These are phyloP conservation scores for Scaptomyza cyrtandrae DNA, from an alignment of 2,888 invertebrate genomes.

Conservation along the genomic window DNA sequence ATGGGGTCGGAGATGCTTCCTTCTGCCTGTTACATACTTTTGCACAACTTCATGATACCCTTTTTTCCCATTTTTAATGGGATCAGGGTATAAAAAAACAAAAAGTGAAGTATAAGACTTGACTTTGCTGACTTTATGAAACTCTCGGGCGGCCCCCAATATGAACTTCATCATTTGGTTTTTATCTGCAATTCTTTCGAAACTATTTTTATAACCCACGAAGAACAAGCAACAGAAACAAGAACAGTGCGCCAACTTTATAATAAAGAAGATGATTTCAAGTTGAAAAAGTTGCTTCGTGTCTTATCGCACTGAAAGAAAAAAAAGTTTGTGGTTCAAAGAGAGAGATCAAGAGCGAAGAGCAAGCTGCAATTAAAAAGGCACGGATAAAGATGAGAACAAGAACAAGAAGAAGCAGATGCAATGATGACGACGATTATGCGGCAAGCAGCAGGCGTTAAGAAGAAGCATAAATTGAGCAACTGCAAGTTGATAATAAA, in stretches of 20 bases:
- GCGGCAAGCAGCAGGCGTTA: slow-evolving; percentile 2
- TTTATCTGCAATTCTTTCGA: slow-evolving; percentile 45
- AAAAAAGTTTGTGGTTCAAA: too few species aligned
- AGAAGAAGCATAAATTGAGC: slow-evolving; percentile 47
- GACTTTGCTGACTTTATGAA: slow-evolving; percentile 29
- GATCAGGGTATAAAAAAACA: too few species aligned
- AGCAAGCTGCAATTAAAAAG: slow-evolving; percentile 48
- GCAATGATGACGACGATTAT: slow-evolving; percentile 35
- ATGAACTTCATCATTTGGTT: slow-evolving; percentile 20
- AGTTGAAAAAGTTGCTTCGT: slow-evolving; percentile 11
- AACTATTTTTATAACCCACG: slow-evolving; percentile 44
- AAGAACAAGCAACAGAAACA: not conserved
- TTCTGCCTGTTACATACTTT: too few species aligned
- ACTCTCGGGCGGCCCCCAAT: slow-evolving; percentile 1
- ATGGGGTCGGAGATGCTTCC: too few species aligned
- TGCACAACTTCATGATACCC: too few species aligned
- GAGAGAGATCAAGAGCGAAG: slow-evolving; percentile 13
- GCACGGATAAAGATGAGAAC: slow-evolving; percentile 37
- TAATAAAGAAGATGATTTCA: slow-evolving; percentile 8
- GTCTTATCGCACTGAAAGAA: slow-evolving; percentile 29
- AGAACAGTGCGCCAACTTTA: slow-evolving; percentile 18
- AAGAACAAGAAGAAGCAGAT: slow-evolving; percentile 12
- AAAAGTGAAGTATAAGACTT: slow-evolving; percentile 10
- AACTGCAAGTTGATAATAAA: slow-evolving; percentile 60
- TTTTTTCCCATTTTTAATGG: too few species aligned